Conservation (phyloP, 2,888 invertebrate genomes). For the Pristionchus entomophagus region DNA sequence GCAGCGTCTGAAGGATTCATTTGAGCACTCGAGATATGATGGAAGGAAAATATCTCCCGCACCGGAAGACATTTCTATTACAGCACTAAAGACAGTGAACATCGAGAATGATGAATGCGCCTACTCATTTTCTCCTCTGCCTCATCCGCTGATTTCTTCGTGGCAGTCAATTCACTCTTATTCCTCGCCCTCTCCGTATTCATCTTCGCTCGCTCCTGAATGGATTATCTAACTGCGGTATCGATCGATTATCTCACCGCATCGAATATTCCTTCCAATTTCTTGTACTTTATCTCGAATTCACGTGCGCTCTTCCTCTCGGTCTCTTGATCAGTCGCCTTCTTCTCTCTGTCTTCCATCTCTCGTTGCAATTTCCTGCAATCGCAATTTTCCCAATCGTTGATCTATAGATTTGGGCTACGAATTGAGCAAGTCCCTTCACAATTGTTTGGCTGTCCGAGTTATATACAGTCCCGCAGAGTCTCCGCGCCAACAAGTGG, state of each 20-base stretch:
- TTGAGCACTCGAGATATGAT: no score
- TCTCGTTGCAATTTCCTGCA: slow-evolving; percentile 54
- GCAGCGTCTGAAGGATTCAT: not conserved
- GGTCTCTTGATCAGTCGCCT: slow-evolving; percentile 64
- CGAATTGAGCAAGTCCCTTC: no score
- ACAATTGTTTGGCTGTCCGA: no score
- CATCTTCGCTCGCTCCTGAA: slow-evolving; percentile 60
- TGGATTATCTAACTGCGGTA: not conserved
- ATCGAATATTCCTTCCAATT: slow-evolving; percentile 74
- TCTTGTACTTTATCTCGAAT: slow-evolving; percentile 74
- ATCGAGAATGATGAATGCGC: no score
- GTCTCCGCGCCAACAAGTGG: no score
- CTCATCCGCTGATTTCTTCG: slow-evolving; percentile 73
- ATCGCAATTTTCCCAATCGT: not conserved
- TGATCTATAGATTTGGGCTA: not conserved
- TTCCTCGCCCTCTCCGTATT: slow-evolving; percentile 69
- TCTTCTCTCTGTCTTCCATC: slow-evolving; percentile 54
- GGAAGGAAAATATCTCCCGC: no score
- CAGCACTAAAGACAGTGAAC: no score
- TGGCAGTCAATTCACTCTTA: slow-evolving; percentile 68
- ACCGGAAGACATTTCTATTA: no score
- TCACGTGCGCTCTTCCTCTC: slow-evolving; percentile 72
- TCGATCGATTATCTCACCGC: slow-evolving; percentile 56
- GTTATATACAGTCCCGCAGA: no score
- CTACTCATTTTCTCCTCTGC: slow-evolving; percentile 64